These are phyloP conservation scores for Formicarius rufipectus DNA, from an alignment of 2,113 vertebrate genomes.

Conservation along the genomic window DNA sequence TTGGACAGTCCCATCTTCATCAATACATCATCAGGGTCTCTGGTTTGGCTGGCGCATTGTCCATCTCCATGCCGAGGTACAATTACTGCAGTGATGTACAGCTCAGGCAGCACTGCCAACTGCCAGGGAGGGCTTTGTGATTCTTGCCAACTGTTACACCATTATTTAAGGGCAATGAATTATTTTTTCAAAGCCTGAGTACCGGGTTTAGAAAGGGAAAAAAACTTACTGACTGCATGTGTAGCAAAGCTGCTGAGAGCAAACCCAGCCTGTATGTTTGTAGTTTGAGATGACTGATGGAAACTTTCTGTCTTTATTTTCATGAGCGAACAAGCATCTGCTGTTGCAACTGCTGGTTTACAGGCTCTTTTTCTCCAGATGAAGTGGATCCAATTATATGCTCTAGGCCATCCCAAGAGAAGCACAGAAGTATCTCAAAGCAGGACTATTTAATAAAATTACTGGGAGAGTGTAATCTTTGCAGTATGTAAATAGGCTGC, in stretches of 20 bases:
- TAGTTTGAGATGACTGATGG: conserved; percentile 1
- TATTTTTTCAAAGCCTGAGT: conserved; percentile 35
- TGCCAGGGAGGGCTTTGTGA: conserved; percentile 50
- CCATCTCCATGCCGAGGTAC: neutral
- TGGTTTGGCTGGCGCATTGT: conserved; percentile 47
- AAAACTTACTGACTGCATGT: neutral
- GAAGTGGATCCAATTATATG: conserved; percentile 7
- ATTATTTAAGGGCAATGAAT: conserved; percentile 63
- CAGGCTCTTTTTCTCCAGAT: conserved; percentile 3
- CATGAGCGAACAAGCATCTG: neutral
- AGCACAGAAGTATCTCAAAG: conserved; percentile 17
- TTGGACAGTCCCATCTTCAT: conserved; percentile 15
- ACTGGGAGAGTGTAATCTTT: neutral
- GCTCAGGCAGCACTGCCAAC: conserved; percentile 55
- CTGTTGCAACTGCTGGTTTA: neutral
- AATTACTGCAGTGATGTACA: conserved; percentile 44
- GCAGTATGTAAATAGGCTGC: neutral
- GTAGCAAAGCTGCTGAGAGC: neutral
- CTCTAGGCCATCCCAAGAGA: neutral
- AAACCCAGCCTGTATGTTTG: neutral
- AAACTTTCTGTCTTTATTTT: conserved; percentile 33
- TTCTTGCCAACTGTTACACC: conserved; percentile 32
- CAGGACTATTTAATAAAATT: neutral
- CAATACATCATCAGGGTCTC: conserved; percentile 31
- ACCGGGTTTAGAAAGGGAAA: conserved; percentile 14